Evolutionary conservation across 2,113 vertebrate species (phyloP), one percentile per base, ranked within the genome.

Genomic region (Tachycineta bicolor): DNA sequence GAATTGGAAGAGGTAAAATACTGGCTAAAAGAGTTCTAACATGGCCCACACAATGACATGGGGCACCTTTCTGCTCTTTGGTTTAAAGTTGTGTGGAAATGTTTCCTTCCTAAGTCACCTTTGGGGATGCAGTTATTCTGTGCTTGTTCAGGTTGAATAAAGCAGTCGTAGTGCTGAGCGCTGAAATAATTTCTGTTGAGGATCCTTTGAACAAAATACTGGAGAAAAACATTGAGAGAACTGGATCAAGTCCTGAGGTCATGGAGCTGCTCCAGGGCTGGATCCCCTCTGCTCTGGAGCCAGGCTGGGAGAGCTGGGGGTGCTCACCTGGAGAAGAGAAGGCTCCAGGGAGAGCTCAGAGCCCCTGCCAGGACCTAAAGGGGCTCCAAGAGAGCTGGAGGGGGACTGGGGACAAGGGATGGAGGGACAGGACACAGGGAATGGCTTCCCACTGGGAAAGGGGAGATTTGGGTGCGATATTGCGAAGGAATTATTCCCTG

Each of bases 231-330:
- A 3, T 1, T 17, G 43, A 78, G 23, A 44, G 5, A 37, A 46
- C 13, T 39, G 21, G 12, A 62, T 17, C 0, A 0, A 43, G 8
- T 70, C 19, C 22, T 0, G 6, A 24, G 24, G 13, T 0, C 17
- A 4, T 0, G 1, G 34, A 69, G 41, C 0, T 60, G 14, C 5
- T 75, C 33, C 2, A 67, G 21, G n/a, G 39, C 9, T 75, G 78
- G 21, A 53, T 33, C 11, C 19, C 12, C 52, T 67, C 68, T 59
- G 18, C 59, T 58, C 37, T 59, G 39, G 52, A 60, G 33, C 14
- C 26, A 74, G 60, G 8, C 60, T 89, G 60, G 62, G 33, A 67
- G 28, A 74, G 69, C 52, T 81, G 59, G 6, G 8, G 10, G 4
- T 9, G 22, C 0, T 65, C 37, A 23, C 22, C 18, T 52, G 76